Evolutionary conservation across 2,797 vertebrate species (phyloP).

Genomic region (Knipowitschia caucasica): DNA sequence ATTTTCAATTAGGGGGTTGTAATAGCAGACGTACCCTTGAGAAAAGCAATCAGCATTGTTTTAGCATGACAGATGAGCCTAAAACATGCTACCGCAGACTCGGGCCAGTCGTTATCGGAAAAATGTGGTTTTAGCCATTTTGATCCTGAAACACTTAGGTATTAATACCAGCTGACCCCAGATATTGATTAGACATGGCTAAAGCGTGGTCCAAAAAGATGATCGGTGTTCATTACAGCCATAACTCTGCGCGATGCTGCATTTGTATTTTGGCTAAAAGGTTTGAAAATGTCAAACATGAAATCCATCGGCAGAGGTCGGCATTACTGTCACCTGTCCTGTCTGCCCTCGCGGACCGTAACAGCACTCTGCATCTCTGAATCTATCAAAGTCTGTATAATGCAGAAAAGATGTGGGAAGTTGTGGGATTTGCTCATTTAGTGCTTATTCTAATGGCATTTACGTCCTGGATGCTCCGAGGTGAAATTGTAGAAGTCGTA

Average conservation of each 20-base stretch:
- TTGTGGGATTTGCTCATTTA: neutral
- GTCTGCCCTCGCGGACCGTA: neutral
- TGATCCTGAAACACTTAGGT: constrained; percentile 8
- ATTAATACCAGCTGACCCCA: constrained; percentile 1
- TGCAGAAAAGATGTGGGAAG: neutral
- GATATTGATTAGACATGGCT: constrained; percentile 2
- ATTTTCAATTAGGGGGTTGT: constrained; percentile 58
- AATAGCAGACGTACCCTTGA: constrained; percentile 68
- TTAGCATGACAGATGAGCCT: constrained; percentile 36
- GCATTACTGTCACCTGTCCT: constrained; percentile 2
- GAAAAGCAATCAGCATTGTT: constrained; percentile 61
- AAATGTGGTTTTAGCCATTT: constrained; percentile 23
- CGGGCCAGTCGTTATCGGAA: constrained; percentile 33
- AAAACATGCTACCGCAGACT: constrained; percentile 27
- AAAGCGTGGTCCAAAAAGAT: constrained; percentile 4
- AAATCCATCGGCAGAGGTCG: neutral
- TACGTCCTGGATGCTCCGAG: neutral
- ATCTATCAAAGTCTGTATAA: neutral
- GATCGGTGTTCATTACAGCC: neutral
- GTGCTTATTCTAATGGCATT: neutral
- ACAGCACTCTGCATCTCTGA: neutral
- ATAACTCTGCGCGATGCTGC: neutral
- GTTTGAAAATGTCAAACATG: neutral
- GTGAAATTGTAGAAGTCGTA: neutral
- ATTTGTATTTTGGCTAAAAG: constrained; percentile 8